These are phyloP conservation scores for Thecophora atra DNA, from an alignment of 2,888 invertebrate species.

Conservation along the genomic window DNA sequence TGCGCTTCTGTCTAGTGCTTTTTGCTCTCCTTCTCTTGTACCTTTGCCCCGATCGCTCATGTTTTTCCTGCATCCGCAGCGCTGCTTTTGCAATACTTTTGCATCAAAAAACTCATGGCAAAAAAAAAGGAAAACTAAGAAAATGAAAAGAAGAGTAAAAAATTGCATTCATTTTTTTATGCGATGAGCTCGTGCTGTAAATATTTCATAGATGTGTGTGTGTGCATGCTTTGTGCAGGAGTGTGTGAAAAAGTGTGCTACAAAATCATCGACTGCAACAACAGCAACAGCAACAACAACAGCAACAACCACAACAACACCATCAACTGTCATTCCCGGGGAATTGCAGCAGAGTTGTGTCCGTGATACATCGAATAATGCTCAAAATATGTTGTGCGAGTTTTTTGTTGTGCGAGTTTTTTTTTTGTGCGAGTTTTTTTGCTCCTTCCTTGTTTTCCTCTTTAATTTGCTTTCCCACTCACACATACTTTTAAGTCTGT, in stretches of 20 bases:
- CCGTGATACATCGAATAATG: not conserved
- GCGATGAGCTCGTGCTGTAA: constrained; percentile 23
- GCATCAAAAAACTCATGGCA: not conserved
- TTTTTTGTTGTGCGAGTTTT: not conserved
- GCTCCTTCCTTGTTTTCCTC: not conserved
- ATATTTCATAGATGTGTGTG: constrained; percentile 1
- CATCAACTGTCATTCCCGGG: constrained; percentile 21
- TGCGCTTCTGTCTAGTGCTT: too few species aligned
- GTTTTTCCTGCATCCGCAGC: too few species aligned
- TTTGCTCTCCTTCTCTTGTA: too few species aligned
- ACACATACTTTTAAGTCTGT: not conserved
- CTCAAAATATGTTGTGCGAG: not conserved
- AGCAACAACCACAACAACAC: not conserved
- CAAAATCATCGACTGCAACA: too few species aligned
- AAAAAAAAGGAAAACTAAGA: not conserved
- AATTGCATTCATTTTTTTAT: constrained; percentile 21
- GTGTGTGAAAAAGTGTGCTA: too few species aligned
- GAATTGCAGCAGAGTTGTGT: not conserved
- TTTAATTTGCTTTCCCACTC: too few species aligned
- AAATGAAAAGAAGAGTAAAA: not conserved
- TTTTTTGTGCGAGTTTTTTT: not conserved
- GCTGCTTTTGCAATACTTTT: not conserved
- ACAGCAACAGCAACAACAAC: constrained; percentile 1
- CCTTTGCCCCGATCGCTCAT: too few species aligned
- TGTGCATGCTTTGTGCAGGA: too few species aligned